These are phyloP conservation scores for Hirudo medicinalis DNA, from an alignment of 1,140 invertebrate genomes.

Conservation along the genomic window DNA sequence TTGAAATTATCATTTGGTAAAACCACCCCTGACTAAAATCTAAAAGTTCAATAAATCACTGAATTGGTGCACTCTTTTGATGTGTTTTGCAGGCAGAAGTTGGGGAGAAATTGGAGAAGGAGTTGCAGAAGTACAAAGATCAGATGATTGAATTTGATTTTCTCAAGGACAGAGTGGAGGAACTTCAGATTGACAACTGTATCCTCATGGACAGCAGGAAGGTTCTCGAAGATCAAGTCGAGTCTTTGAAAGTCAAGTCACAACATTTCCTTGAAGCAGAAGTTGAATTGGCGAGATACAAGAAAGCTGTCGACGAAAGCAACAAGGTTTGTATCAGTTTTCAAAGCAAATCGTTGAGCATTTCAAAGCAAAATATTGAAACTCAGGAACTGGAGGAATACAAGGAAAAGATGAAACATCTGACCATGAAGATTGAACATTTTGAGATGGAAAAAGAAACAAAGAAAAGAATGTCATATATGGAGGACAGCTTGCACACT, in stretches of 20 bases:
- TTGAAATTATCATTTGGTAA: no score
- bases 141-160: background rate
- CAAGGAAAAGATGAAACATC: background rate
- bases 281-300: background rate
- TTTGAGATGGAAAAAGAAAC: conserved; percentile 5
- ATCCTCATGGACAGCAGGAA: background rate
- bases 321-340: background rate
- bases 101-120: conserved; percentile 2
- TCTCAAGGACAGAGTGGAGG: conserved; percentile 8
- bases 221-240: background rate
- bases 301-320: background rate
- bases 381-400: background rate
- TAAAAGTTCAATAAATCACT: no score
- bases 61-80: no score
- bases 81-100: background rate
- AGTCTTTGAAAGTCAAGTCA: background rate
- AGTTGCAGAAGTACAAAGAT: conserved; percentile 3
- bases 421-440: background rate
- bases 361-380: background rate
- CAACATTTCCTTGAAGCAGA: background rate
- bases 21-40: no score
- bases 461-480: conserved; percentile 1
- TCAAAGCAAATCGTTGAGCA: no score
- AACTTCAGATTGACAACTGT: conserved; percentile 1
- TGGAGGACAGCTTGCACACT: background rate